phyloP scores from a whole-genome alignment of 2,113 vertebrate species.

The Aptenodytes patagonicus region DNA sequence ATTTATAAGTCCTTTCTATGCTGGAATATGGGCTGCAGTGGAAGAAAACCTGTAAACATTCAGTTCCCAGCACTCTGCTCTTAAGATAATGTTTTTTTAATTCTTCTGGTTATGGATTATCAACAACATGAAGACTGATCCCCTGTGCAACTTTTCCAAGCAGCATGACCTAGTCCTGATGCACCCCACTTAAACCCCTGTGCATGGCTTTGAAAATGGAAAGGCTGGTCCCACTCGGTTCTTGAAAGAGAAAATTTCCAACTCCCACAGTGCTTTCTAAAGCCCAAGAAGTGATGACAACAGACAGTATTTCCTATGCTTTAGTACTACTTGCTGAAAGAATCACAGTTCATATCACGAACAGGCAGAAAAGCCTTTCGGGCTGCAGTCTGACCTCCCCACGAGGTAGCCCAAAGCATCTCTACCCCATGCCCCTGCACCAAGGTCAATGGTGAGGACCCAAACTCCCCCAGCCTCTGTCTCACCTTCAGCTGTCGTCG shows the following conservation, averaged over 20 bases:
- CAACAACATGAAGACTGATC: not conserved
- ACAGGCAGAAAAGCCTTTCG: not conserved
- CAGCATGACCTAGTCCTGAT: not conserved
- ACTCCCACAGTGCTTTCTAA: not conserved
- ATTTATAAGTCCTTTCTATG: not conserved
- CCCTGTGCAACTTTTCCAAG: not conserved
- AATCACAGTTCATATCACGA: not conserved
- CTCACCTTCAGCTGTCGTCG: slow-evolving; percentile 89
- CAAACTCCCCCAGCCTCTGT: fast-evolving
- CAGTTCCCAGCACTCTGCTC: not conserved
- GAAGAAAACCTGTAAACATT: not conserved
- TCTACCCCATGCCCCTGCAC: fast-evolving
- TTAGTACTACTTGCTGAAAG: not conserved
- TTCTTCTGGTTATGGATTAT: not conserved
- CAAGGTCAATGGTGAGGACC: fast-evolving
- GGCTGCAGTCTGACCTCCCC: not conserved
- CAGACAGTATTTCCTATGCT: no score
- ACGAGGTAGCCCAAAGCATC: not conserved
- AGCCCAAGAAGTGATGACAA: not conserved
- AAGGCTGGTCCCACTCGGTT: not conserved
- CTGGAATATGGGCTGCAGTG: not conserved
- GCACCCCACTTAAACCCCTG: not conserved
- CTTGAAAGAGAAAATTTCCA: not conserved
- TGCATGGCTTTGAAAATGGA: not conserved
- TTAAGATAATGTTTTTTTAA: not conserved